Evolutionary conservation across 2,888 invertebrate genomes (phyloP), one percentile per base, ranked within the genome.

Genomic region (Rhagophthalmus giganteus): DNA sequence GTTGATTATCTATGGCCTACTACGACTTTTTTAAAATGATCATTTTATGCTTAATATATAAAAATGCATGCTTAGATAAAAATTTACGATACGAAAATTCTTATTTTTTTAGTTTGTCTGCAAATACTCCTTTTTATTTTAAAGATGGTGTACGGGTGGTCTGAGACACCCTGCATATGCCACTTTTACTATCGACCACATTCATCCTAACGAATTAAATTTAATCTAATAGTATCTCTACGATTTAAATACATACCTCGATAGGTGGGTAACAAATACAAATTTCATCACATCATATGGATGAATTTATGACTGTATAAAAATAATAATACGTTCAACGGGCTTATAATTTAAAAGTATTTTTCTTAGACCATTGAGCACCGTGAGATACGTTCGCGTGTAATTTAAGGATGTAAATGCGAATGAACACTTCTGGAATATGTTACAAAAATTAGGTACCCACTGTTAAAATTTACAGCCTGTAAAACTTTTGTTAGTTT

Each of bases 351-450:
- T 53, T 41, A 45, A 44, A 42, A 33, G 44, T n/a, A 49, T 34
- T 45, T 49, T 54, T 53, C 53, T 47, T 52, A 48, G 55, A 46
- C 55, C 47, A 42, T 42, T 56, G 42, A 54, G 53, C 40, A 57
- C 52, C 57, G 60, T 60, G 60, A 60, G 60, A 58, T 58, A 58
- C 55, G 53, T 60, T 58, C 52, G 47, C 53, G 49, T 56, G 41
- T 56, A 40, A 30, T 42, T 35, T 31, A 49, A 49, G 41, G 44
- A 44, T 34, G 27, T 13, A 31, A 12, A 20, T 33, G 31, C 27
- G 26, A 34, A 34, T 42, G 42, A 32, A 27, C 33, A 31, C 8
- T 25, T 13, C 30, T 12, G 20, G 40, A 37, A 37, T 37, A 37
- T 26, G 26, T 37, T 37, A 37, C 37, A 8, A 37, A 37, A 14